A percentile compares a stretch with the other conserved stretches of the same genome.
These are phyloP conservation scores for Drosophila borealis DNA, from an alignment of 2,888 invertebrate genomes.

Conservation along the genomic window DNA sequence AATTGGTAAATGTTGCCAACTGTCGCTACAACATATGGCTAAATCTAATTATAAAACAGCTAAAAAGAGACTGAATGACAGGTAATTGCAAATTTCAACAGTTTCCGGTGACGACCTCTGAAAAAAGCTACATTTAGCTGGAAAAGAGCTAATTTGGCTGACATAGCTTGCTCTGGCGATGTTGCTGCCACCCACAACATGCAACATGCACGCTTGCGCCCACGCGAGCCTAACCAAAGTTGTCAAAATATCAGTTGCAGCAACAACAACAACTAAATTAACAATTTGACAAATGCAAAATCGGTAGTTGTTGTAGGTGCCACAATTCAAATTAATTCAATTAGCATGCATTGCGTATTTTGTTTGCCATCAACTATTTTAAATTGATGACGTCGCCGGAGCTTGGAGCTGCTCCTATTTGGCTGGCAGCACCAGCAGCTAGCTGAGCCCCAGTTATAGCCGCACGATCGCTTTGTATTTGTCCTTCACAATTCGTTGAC, in stretches of 20 bases:
- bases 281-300: slow-evolving; percentile 70
- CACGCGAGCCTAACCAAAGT: slow-evolving; percentile 36
- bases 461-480: slow-evolving; percentile 44
- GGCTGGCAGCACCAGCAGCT: slow-evolving; percentile 4
- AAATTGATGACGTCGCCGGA: slow-evolving; percentile 78
- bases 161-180: slow-evolving; percentile 9
- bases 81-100: no score
- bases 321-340: slow-evolving; percentile 76
- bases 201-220: slow-evolving; percentile 48
- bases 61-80: no score
- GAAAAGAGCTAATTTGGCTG: no score
- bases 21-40: no score
- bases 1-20: no score
- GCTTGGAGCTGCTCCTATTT: slow-evolving; percentile 60
- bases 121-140: no score
- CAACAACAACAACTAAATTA: slow-evolving; percentile 53
- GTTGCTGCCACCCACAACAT: slow-evolving; percentile 56
- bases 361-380: slow-evolving; percentile 64
- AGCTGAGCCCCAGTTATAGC: slow-evolving; percentile 15
- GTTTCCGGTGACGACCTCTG: no score
- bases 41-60: no score
- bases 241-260: slow-evolving; percentile 72
- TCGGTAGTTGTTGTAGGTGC: slow-evolving; percentile 70
- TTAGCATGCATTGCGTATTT: slow-evolving; percentile 80
- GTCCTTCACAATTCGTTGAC: slow-evolving; percentile 72